phyloP scores from a whole-genome alignment of 2,888 invertebrate species.

The Tridacna gigas region DNA sequence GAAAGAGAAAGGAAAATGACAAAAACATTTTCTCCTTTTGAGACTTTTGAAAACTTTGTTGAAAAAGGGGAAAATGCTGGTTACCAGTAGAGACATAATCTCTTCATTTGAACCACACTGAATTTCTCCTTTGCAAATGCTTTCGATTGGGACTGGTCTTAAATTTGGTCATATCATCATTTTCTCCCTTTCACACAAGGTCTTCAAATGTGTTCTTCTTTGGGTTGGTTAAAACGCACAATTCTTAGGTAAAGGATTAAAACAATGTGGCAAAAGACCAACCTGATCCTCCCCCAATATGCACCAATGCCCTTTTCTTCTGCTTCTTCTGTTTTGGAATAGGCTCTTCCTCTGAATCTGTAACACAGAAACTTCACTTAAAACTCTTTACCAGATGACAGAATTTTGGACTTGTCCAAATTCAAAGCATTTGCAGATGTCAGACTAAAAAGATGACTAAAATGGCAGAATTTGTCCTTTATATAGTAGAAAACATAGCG shows the following conservation, averaged over 20 bases:
- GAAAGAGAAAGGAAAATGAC: too few species aligned
- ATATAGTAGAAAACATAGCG: not conserved
- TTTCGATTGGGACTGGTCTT: too few species aligned
- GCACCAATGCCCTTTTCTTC: slow-evolving; percentile 63
- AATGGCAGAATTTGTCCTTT: not conserved
- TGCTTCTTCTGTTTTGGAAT: slow-evolving; percentile 63
- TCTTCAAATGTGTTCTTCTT: not conserved
- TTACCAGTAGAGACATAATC: too few species aligned
- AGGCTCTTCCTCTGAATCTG: slow-evolving; percentile 72
- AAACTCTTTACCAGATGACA: not conserved
- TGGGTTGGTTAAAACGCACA: not conserved
- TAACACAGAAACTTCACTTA: slow-evolving; percentile 9
- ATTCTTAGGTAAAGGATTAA: not conserved
- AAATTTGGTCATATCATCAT: too few species aligned
- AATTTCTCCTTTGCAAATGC: too few species aligned
- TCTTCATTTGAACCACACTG: too few species aligned
- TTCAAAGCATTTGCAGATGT: not conserved
- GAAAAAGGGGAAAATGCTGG: too few species aligned
- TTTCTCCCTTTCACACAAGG: not conserved
- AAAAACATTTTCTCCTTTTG: too few species aligned
- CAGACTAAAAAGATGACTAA: not conserved
- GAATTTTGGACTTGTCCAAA: not conserved
- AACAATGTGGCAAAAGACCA: slow-evolving; percentile 9
- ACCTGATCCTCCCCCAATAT: slow-evolving; percentile 74
- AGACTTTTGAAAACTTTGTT: too few species aligned